A percentile compares a stretch with the other conserved stretches of the same genome.
Evolutionary conservation across 2,113 vertebrate genomes (phyloP).

Genomic region (Puma concolor): DNA sequence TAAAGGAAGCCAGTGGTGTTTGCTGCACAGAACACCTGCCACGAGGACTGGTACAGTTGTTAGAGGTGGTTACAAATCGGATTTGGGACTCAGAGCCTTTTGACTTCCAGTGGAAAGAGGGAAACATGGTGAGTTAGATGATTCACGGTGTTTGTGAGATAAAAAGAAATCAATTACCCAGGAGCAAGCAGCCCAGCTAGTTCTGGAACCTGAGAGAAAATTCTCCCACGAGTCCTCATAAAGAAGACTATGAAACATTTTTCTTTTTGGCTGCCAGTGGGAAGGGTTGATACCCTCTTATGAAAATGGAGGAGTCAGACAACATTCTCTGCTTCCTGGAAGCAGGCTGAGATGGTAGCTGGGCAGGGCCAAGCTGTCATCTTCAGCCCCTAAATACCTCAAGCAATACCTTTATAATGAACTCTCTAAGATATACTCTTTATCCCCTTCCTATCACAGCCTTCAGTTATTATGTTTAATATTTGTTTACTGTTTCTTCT

Average conservation of each 20-base stretch:
- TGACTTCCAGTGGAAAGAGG: neutral
- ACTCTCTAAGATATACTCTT: neutral
- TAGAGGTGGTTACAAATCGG: neutral
- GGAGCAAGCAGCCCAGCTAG: neutral
- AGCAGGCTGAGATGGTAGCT: neutral
- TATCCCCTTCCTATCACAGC: neutral
- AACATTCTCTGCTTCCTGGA: neutral
- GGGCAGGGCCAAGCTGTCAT: neutral
- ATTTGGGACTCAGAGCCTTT: neutral
- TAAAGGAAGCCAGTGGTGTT: neutral
- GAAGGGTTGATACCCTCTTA: neutral
- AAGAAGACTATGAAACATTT: conserved; percentile 32
- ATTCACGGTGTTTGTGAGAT: neutral
- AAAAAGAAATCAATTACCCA: neutral
- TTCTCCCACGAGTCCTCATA: neutral
- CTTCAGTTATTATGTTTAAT: neutral
- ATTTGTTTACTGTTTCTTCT: conserved; percentile 31
- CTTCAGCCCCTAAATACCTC: neutral
- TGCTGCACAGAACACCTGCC: neutral
- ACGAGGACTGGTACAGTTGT: neutral
- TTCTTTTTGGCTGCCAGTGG: neutral
- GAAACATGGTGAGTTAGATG: neutral
- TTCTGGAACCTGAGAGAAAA: conserved; percentile 41
- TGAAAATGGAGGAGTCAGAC: neutral
- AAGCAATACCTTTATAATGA: neutral